Conservation (phyloP, 1,140 invertebrate species). For the Elymnias hypermnestra region DNA sequence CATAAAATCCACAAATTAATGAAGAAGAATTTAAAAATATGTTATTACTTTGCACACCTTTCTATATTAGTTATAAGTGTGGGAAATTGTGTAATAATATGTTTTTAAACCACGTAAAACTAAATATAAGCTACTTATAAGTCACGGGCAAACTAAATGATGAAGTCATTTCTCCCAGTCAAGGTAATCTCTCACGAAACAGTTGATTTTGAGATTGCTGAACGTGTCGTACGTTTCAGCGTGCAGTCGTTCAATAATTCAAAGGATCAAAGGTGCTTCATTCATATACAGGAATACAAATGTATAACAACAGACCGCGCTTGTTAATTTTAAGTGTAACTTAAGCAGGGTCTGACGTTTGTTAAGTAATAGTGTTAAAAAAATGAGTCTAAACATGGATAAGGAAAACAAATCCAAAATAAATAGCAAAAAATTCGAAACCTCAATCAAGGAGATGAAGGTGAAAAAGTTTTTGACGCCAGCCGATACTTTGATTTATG, state of each 20-base stretch:
- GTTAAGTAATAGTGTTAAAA: slow-evolving; percentile 4
- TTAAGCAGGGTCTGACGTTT: not conserved
- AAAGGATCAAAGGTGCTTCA: slow-evolving; percentile 52
- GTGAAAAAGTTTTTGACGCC: slow-evolving; percentile 52
- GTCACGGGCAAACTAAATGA: no score
- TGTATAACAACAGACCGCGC: slow-evolving; percentile 13
- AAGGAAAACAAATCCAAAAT: slow-evolving; percentile 22
- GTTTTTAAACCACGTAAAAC: no score
- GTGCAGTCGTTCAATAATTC: slow-evolving; percentile 43
- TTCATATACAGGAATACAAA: slow-evolving; percentile 53
- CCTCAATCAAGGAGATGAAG: slow-evolving; percentile 57
- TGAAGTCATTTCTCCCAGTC: no score
- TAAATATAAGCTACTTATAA: no score
- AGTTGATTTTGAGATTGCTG: no score
- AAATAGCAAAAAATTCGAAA: slow-evolving; percentile 58
- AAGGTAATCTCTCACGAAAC: no score
- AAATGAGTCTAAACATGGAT: slow-evolving; percentile 55
- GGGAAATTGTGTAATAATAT: no score
- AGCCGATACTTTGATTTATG: slow-evolving; percentile 49
- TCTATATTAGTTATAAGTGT: no score
- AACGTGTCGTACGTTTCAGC: no score
- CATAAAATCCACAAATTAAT: no score
- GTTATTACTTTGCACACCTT: no score
- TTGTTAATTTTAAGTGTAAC: not conserved
- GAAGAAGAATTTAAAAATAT: no score